Evolutionary conservation across 2,888 invertebrate species (phyloP), one percentile per base, ranked within the genome.

Genomic region (Hypomecis atomaria): DNA sequence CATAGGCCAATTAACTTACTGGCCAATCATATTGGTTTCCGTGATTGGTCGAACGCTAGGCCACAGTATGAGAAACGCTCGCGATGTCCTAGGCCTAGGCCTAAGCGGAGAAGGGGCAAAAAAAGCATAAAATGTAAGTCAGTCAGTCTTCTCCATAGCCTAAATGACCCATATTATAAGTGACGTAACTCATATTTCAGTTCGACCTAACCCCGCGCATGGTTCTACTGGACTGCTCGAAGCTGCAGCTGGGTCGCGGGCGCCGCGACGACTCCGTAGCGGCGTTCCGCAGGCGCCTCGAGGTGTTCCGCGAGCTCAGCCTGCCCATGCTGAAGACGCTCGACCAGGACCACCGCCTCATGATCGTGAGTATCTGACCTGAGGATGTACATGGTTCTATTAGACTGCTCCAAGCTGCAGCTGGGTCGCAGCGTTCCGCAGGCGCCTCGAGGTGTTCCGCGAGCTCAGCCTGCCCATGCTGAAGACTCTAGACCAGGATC

Each of bases 391-490:
- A 94, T 97, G 80, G 95, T 98, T 5, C 93, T 98, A 0, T 91
- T 98, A 77, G 98, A 98, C 89, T 98, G 98, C 79, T 98, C 98
- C 0, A 98, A 98, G 86, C 93, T 98, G 64, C 97, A 98, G 84
- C 90, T 97, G 49, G 97, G 97, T 0, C 94, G 97, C 36, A 7
- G 97, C 98, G 0, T 97, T 98, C 86, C 93, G 97, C 44, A 94
- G 96, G 62, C 94, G 98, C 37, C 91, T 98, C 56, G 97, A 97
- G 84, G 94, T 97, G 66, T 98, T 98, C 90, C 94, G 98, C 0
- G 97, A 97, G 78, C 95, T 96, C 62, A 97, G 97, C 0, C 92
- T 98, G 73, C 98, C 98, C 0, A 97, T 98, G 97, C 93, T 98
- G 61, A 98, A 97, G 87, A 94, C 94, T 0, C 89, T 98, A 86